Evolutionary conservation across 37 sponge, comb jelly and placozoan genomes (phyloP), one percentile per base, ranked within the genome.

Genomic region (Amphimedon queenslandica): DNA sequence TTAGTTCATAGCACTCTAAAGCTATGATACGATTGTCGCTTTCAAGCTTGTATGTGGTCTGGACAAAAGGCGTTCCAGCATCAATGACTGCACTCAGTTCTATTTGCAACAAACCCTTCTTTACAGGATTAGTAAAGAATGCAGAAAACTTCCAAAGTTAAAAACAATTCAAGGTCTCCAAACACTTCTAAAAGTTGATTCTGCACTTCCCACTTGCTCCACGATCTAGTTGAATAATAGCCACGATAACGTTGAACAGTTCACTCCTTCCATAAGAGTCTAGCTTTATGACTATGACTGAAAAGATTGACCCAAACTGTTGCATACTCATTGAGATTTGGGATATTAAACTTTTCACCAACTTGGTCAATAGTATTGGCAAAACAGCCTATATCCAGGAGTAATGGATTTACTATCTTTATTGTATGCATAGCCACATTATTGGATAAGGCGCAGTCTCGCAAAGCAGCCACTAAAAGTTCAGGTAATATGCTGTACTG

Each of bases 341-440:
- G 69, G 16, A 37, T 67, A 10, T 42, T 0, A 58, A 82, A 75
- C 4, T 75, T 42, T 5, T 75, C 71, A 16, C 83, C 76, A 6
- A 82, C 83, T n/a, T 30, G 71, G 37, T 82, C 83, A 33, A 82
- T 24, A 40, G 83, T 82, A 64, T 82, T 70, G 10, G 76, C 75
- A 57, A 73, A 82, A 61, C 76, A 82, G 18, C 74, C 68, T 20
- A 73, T 37, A 58, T 81, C 82, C 16, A 81, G 5, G 28, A 72
- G 16, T 16, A 29, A 3, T 1, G 66, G 73, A 65, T 81, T 67
- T 4, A 81, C 10, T 8, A 81, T 42, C 66, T 58, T 73, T 24
- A 81, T 2, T 13, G 68, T 73, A 37, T 40, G 37, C 39, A 81
- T 32, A 23, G 82, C 82, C 11, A 71, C 64, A 23, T 63, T 71